Percentiles rank a stretch among this genome's conserved stretches.
Evolutionary conservation across 92 coral and sea anemone genomes (phyloP).

Genomic region (Diadumene lineata): DNA sequence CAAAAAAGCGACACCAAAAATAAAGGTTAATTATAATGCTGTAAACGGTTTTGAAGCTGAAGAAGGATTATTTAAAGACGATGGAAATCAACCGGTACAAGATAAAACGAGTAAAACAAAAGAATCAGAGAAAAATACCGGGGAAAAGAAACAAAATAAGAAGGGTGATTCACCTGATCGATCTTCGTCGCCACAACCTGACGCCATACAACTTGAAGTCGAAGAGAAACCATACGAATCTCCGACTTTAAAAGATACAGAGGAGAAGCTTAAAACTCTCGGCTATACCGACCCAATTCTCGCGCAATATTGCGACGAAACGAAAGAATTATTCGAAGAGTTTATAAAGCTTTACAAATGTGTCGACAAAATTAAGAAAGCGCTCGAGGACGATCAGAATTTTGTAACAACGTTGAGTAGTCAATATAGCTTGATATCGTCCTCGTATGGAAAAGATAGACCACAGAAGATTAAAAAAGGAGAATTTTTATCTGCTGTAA

Average conservation of each 20-base stretch:
- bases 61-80: not conserved
- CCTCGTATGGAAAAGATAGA: not conserved
- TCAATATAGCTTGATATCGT: not conserved
- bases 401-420: not conserved
- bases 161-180: not conserved
- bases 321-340: not conserved
- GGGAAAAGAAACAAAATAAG: not conserved
- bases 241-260: not conserved
- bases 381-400: not conserved
- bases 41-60: not conserved
- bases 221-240: not conserved
- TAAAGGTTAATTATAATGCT: not conserved
- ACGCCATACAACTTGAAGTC: not conserved
- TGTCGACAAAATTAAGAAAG: not conserved
- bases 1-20: not conserved
- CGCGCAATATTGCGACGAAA: not conserved
- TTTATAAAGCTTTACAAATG: not conserved
- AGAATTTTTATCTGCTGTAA: constrained; percentile 49
- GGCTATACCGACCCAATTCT: not conserved
- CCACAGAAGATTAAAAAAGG: constrained; percentile 28
- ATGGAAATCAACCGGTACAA: not conserved
- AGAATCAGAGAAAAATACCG: not conserved
- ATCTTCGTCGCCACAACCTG: not conserved
- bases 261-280: not conserved
- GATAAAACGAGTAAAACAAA: not conserved